Evolutionary conservation across 35 echinoderm and acorn worm species (phyloP), one percentile per base, ranked within the genome.

Genomic region (Lytechinus variegatus): DNA sequence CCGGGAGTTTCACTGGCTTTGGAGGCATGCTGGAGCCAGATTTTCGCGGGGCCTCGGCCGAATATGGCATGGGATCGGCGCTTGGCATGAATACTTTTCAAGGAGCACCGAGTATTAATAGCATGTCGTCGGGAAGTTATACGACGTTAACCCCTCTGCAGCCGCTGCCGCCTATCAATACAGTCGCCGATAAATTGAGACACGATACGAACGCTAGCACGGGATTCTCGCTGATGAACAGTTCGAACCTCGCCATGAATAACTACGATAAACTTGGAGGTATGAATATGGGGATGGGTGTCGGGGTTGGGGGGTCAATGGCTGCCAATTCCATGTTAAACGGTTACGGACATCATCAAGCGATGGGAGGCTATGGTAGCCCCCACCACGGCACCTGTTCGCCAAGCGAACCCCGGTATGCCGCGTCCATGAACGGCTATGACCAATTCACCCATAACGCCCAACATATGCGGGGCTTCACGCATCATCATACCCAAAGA

Each of bases 141-240:
- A 99, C 98, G 88, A 99, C 98, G 28, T 91, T 99, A 97, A 98
- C 97, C 33, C 98, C 98, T 86, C 95, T 99, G 9, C 98, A 99
- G 56, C 95, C 98, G 7, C 66, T 99, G 57, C 98, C 98, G 24
- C 98, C 98, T 29, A 99, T 99, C 6, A 97, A 96, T 27, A 97
- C 98, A 11, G 98, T 99, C 6, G 98, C 98, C 3, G 98, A 99
- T 93, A 99, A 97, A 89, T 96, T 98, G 55, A 89, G 97, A 21
- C 97, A 98, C 28, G 98, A 99, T 13, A 87, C 98, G 16, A 99
- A 99, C 89, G 95, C 98, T 19, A 95, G 96, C 54, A 95, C 96
- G 9, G 94, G 97, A 53, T 99, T 99, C 90, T 95, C 97, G n/a
- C 87, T 99, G 5, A 97, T 99, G 97, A 99, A 99, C 89, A 95